phyloP scores from a whole-genome alignment of 2,113 vertebrate species.

The Stigmatopora argus region DNA sequence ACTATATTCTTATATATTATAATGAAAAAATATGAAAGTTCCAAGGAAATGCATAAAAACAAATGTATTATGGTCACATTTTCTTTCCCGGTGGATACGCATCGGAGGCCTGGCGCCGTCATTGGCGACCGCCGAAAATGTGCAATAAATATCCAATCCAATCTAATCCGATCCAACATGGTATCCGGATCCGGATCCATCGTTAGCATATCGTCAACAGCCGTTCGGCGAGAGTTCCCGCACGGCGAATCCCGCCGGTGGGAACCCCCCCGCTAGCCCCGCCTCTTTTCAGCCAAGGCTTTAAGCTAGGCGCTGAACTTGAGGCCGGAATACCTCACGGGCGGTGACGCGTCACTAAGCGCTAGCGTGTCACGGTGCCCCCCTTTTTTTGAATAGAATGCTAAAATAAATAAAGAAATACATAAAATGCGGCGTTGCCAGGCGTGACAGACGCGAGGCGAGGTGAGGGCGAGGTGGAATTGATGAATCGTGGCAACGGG shows the following conservation, averaged over 20 bases:
- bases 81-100: no score
- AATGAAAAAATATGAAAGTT: no score
- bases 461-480: conserved; percentile 6
- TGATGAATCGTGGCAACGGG: conserved; percentile 49
- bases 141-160: no score
- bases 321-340: conserved; percentile 52
- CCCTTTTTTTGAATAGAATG: conserved; percentile 13
- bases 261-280: neutral
- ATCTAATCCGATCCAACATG: no score
- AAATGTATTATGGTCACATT: no score
- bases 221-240: neutral
- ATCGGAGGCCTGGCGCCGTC: no score
- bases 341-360: conserved; percentile 61
- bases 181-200: no score
- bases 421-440: conserved; percentile 2
- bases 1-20: no score
- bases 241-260: conserved; percentile 10
- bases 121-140: no score
- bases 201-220: neutral
- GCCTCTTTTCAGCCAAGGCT: conserved; percentile 54
- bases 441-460: conserved; percentile 51
- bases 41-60: no score
- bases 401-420: conserved; percentile 13
- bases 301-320: conserved; percentile 58
- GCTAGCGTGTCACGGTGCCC: conserved; percentile 46